These are phyloP conservation scores for Lontra canadensis DNA, from an alignment of 2,113 vertebrate genomes.

Conservation along the genomic window DNA sequence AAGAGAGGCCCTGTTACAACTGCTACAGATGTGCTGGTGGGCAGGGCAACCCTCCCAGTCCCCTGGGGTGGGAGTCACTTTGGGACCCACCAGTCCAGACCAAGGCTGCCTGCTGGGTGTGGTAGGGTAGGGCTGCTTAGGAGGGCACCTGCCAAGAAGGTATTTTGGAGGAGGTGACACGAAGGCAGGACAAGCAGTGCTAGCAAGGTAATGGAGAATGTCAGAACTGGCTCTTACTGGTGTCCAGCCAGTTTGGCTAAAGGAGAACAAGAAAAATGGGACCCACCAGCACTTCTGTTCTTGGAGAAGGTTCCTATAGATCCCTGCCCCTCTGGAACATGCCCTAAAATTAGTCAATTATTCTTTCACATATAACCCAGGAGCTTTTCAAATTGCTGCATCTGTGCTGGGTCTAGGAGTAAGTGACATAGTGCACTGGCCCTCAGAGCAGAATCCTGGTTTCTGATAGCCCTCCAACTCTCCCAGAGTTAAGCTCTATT, in stretches of 20 bases:
- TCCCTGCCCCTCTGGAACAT: neutral
- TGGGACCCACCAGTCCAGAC: neutral
- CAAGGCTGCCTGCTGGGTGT: neutral
- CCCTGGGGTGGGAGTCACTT: neutral
- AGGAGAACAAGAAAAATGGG: neutral
- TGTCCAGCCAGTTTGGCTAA: neutral
- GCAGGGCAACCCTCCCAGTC: neutral
- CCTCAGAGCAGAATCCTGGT: neutral
- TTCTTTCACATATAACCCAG: neutral
- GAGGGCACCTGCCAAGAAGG: neutral
- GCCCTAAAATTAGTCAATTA: neutral
- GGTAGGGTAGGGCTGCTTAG: neutral
- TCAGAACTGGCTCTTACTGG: neutral
- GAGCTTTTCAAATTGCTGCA: neutral
- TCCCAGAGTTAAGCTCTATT: neutral
- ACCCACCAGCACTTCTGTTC: neutral
- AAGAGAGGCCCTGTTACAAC: neutral
- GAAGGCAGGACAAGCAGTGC: neutral
- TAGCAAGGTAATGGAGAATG: neutral
- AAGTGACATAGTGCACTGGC: neutral
- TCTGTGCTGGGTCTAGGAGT: neutral
- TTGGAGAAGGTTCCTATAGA: neutral
- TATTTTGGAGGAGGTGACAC: neutral
- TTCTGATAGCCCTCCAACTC: neutral
- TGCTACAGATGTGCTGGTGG: neutral